These are phyloP conservation scores for Microtus ochrogaster DNA, from an alignment of 2,113 vertebrate species.

Conservation along the genomic window DNA sequence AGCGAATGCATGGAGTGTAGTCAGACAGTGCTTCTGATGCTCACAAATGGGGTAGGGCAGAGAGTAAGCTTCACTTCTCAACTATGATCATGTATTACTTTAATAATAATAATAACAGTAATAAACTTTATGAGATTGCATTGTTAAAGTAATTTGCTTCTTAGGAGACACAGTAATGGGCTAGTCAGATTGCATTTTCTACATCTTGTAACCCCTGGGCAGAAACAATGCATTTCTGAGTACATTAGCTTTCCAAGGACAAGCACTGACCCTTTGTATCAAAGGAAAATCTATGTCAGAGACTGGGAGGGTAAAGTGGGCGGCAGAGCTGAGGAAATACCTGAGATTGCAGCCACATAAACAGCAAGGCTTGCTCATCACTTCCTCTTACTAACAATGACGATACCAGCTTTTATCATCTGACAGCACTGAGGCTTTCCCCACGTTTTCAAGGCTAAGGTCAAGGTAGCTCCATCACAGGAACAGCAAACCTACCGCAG, in stretches of 20 bases:
- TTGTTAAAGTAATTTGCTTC: constrained; percentile 12
- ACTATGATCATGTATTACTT: not conserved
- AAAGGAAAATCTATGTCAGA: not conserved
- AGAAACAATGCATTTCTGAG: not conserved
- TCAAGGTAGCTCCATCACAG: not conserved
- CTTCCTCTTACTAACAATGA: not conserved
- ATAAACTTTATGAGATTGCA: not conserved
- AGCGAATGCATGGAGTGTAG: too few species aligned
- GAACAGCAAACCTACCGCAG: not conserved
- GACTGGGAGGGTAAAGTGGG: not conserved
- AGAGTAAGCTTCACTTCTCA: not conserved
- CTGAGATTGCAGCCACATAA: not conserved
- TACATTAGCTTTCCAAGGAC: not conserved
- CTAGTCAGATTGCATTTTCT: not conserved
- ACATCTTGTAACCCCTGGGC: not conserved
- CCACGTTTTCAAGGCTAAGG: not conserved
- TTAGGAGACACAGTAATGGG: not conserved
- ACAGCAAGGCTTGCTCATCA: accelerated
- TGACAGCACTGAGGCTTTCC: not conserved
- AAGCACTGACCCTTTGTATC: not conserved
- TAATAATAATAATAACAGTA: not conserved
- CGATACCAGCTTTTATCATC: not conserved
- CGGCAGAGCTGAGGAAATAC: not conserved
- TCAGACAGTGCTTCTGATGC: not conserved
- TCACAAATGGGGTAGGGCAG: not conserved